Conservation (phyloP, 2,888 invertebrate genomes). For the Microdon myrmicae region DNA sequence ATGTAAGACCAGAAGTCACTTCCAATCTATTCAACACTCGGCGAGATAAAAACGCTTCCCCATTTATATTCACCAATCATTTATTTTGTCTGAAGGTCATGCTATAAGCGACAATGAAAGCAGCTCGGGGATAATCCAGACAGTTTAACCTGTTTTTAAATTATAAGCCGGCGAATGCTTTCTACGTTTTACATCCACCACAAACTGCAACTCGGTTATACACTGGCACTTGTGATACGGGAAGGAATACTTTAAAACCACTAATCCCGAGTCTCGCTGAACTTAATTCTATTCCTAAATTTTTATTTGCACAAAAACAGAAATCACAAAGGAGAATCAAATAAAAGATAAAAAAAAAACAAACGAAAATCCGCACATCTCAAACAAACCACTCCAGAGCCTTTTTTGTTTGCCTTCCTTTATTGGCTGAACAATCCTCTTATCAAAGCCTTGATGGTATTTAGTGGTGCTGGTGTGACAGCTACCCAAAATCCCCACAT, state of each 20-base stretch:
- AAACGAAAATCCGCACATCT: constrained; percentile 21
- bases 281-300: constrained; percentile 30
- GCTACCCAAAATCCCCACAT: constrained; percentile 29
- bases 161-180: too few species aligned
- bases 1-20: too few species aligned
- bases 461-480: constrained; percentile 44
- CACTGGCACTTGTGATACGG: too few species aligned
- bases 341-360: constrained; percentile 2
- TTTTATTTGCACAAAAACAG: constrained; percentile 8
- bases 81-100: too few species aligned
- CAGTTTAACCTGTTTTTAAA: too few species aligned
- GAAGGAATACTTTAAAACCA: constrained; percentile 25
- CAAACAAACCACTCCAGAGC: constrained; percentile 26
- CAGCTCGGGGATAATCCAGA: too few species aligned
- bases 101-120: too few species aligned
- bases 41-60: too few species aligned
- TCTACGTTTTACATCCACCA: too few species aligned
- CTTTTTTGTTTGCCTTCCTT: constrained; percentile 7
- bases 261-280: constrained; percentile 26
- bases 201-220: too few species aligned
- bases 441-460: constrained; percentile 43
- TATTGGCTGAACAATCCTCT: constrained; percentile 42
- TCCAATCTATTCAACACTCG: too few species aligned
- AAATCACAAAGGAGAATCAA: constrained; percentile 1
- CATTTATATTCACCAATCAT: too few species aligned